phyloP scores from a whole-genome alignment of 2,113 vertebrate genomes.

The Emydocephalus ijimae region DNA sequence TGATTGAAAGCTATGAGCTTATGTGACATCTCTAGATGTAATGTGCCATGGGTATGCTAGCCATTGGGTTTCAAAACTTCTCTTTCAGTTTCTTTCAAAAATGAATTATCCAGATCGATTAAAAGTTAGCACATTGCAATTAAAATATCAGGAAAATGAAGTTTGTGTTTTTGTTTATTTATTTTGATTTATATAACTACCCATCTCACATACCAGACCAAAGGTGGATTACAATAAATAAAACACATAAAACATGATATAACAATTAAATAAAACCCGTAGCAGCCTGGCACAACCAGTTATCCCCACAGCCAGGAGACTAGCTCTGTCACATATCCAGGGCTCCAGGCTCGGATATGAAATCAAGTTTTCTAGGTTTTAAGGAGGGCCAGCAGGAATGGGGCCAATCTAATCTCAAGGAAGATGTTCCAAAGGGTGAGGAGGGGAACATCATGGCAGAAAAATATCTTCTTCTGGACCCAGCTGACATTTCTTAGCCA shows the following conservation, averaged over 20 bases:
- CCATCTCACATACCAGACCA: neutral
- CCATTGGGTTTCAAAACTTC: neutral
- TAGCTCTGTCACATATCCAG: neutral
- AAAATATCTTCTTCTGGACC: neutral
- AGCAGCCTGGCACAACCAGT: neutral
- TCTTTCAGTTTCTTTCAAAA: neutral
- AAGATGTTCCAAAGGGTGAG: neutral
- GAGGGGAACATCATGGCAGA: neutral
- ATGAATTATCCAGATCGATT: neutral
- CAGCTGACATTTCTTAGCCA: neutral
- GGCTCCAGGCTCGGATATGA: neutral
- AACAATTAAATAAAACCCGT: neutral
- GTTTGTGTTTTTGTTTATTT: neutral
- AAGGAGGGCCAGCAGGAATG: neutral
- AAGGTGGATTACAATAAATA: neutral
- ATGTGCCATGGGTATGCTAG: neutral
- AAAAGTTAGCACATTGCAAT: neutral
- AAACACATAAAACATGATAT: neutral
- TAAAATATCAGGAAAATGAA: neutral
- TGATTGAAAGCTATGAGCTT: neutral
- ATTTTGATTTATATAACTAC: neutral
- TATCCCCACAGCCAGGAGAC: neutral
- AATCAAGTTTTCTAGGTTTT: neutral
- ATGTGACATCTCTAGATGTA: neutral
- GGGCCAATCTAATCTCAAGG: neutral